Base-by-base conservation (phyloP, 2,797 vertebrate genomes). In the Todus mexicanus region DNA sequence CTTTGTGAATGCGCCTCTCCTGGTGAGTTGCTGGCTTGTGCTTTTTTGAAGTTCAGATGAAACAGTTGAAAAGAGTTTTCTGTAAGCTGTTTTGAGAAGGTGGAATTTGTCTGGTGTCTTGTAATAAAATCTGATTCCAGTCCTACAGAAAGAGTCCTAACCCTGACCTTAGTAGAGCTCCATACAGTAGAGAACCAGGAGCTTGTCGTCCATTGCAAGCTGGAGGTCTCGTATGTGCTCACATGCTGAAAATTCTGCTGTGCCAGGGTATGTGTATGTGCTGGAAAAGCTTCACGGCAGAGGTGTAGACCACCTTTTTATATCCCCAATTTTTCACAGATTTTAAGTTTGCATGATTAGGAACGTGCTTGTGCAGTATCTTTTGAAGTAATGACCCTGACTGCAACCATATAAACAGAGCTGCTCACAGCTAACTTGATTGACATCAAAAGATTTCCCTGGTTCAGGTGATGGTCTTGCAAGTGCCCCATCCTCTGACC, bases 1-100 rank as follows among this genome's bases (percentile, higher is more conserved):
- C 89, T 94, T 77, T 70, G 63, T 92, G 45, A 84, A 35, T 82
- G 65, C 87, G 70, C 43, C 45, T 95, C 87, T 92, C 70, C 63
- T 88, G 80, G 93, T 78, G 72, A 79, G 70, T 43, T n/a, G 42
- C 25, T 47, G 47, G 45, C 80, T 94, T 77, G 60, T 82, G 35
- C 61, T 94, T 93, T 80, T 85, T 93, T 96, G 69, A 91, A 93
- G 84, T 96, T 95, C 60, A 63, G 54, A 93, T 90, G 76, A 80
- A 91, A 75, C 59, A 25, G 38, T 43, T 94, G 76, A 80, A 76
- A 74, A 87, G 59, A 57, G 35, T 77, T 84, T 75, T 89, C 82
- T 91, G n/a, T 91, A 76, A 87, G 71, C 74, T 73, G 38, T 54
- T 53, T 84, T 65, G 27, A 40, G 60, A 86, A 93, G 82, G 78